Conservation (phyloP, 2,888 invertebrate species). For the Xestoiulus laeticollis region DNA sequence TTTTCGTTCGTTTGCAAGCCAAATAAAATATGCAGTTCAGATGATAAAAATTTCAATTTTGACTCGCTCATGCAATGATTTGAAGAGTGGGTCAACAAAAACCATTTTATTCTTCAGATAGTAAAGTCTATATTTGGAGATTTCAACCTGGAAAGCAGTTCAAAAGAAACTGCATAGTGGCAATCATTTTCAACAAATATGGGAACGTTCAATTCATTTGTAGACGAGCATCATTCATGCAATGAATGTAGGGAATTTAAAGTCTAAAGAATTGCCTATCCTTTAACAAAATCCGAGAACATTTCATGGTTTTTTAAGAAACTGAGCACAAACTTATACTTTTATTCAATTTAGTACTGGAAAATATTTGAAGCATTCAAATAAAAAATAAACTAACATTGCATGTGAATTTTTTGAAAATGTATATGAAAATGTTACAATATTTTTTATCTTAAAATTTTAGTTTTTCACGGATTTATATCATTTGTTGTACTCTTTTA, state of each 20-base stretch:
- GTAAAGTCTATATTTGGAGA: not conserved
- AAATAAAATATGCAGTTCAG: constrained; percentile 30
- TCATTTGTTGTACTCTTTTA: too few relatives aligned
- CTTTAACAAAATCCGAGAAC: not conserved
- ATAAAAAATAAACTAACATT: too few relatives aligned
- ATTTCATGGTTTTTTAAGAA: not conserved
- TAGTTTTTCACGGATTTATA: too few relatives aligned
- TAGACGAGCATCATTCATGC: not conserved
- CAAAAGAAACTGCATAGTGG: not conserved
- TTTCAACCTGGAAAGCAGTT: not conserved
- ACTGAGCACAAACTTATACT: too few relatives aligned
- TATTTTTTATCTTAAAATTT: too few relatives aligned
- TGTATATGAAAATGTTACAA: too few relatives aligned
- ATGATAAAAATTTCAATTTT: constrained; percentile 10
- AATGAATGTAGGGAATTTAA: too few relatives aligned
- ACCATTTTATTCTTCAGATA: not conserved
- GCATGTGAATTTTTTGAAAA: too few relatives aligned
- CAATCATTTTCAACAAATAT: not conserved
- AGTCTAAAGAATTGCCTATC: not conserved
- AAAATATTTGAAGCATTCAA: too few relatives aligned
- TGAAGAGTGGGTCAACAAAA: not conserved
- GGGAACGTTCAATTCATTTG: not conserved
- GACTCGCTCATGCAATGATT: constrained; percentile 21
- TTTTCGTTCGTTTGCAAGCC: not conserved
- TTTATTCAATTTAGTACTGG: too few relatives aligned